Evolutionary conservation across 2,113 vertebrate species (phyloP).

Genomic region (Ammodytes dubius): DNA sequence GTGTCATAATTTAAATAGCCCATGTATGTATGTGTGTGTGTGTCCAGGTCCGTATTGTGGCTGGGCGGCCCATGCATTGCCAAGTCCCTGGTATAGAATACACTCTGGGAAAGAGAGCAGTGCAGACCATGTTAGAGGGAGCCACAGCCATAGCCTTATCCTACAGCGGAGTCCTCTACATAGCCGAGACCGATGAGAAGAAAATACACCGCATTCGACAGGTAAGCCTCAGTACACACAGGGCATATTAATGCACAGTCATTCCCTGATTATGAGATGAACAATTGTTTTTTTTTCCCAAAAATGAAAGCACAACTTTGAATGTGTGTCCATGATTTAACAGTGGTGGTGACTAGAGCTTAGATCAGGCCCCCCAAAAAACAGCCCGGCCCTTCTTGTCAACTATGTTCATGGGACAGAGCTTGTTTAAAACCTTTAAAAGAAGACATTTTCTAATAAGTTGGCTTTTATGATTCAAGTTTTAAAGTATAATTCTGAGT

Average conservation of each 20-base stretch:
- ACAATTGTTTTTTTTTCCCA: background rate
- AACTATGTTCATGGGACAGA: no score
- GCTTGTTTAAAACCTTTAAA: no score
- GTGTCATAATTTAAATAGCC: background rate
- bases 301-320: background rate
- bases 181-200: slow-evolving; percentile 97
- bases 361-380: no score
- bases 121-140: slow-evolving; percentile 95
- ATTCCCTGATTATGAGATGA: background rate
- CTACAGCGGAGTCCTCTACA: slow-evolving; percentile 95
- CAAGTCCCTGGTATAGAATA: slow-evolving; percentile 97
- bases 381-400: no score
- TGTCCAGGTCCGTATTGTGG: slow-evolving; percentile 92
- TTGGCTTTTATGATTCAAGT: no score
- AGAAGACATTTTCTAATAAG: no score
- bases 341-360: no score
- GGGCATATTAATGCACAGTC: background rate
- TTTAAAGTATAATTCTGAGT: no score
- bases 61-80: slow-evolving; percentile 97
- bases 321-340: background rate
- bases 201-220: slow-evolving; percentile 97
- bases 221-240: slow-evolving; percentile 69
- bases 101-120: slow-evolving; percentile 90
- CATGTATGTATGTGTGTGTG: background rate
- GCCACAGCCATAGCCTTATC: slow-evolving; percentile 95